phyloP scores from a whole-genome alignment of 2,797 vertebrate genomes.

The Alectoris magna region DNA sequence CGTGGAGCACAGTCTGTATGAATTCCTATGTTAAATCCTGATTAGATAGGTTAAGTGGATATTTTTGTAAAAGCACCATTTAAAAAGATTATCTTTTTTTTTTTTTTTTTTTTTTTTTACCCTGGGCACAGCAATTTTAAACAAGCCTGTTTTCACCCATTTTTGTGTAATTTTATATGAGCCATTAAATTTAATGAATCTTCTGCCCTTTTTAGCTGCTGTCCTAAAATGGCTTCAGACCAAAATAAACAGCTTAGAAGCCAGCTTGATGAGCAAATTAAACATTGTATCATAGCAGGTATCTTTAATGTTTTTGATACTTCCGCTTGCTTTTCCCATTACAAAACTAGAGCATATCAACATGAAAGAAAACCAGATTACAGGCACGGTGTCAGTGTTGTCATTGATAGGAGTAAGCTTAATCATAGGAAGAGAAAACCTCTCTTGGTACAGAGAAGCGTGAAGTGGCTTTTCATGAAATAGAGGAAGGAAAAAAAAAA shows the following conservation, averaged over 20 bases:
- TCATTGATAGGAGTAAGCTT: background rate
- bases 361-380: background rate
- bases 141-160: slow-evolving; percentile 8
- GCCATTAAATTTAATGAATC: slow-evolving; percentile 56
- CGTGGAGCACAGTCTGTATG: background rate
- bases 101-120: background rate
- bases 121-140: background rate
- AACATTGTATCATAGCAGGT: slow-evolving; percentile 15
- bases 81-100: background rate
- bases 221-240: slow-evolving; percentile 32
- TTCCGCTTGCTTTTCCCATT: background rate
- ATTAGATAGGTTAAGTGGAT: slow-evolving; percentile 37
- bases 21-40: slow-evolving; percentile 52
- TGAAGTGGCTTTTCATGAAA: background rate
- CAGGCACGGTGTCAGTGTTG: background rate
- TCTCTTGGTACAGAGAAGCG: background rate
- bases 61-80: background rate
- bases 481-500: background rate
- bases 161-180: slow-evolving; percentile 49
- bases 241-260: slow-evolving; percentile 27
- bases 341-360: background rate
- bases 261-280: background rate
- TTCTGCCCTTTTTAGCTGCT: slow-evolving; percentile 32
- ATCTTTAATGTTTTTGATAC: background rate
- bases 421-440: background rate